Percentiles rank a stretch among this genome's conserved stretches.
Conservation (phyloP, 2,797 vertebrate species). For the Takifugu rubripes region DNA sequence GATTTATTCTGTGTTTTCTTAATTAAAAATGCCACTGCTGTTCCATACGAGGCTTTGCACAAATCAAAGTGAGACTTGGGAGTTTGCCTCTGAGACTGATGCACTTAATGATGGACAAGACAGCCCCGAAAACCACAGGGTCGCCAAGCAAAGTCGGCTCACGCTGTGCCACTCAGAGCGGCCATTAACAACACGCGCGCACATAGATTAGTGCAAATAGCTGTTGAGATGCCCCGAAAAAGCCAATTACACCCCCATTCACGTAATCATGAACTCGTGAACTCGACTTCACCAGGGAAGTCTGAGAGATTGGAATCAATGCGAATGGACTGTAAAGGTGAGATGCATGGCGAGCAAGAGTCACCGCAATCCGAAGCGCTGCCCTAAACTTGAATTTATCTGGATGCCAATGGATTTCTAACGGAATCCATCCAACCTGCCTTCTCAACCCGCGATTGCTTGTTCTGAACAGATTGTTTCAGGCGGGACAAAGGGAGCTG, state of each 20-base stretch:
- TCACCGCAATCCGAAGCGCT: constrained; percentile 53
- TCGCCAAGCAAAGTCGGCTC: constrained; percentile 39
- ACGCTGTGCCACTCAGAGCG: constrained; percentile 54
- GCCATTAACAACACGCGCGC: constrained; percentile 56
- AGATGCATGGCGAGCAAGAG: constrained; percentile 42
- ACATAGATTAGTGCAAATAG: constrained; percentile 69
- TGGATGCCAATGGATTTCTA: constrained; percentile 56
- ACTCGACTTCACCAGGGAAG: constrained; percentile 69
- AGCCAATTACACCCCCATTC: constrained; percentile 72
- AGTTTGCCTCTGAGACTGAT: constrained; percentile 40
- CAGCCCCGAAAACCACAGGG: constrained; percentile 33
- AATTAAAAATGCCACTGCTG: neutral
- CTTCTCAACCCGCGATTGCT: constrained; percentile 34
- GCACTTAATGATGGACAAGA: constrained; percentile 14
- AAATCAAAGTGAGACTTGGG: constrained; percentile 1
- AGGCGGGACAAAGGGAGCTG: constrained; percentile 47
- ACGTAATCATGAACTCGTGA: constrained; percentile 77
- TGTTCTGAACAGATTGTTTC: constrained; percentile 39
- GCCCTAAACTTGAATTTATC: constrained; percentile 69
- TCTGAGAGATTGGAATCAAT: constrained; percentile 72
- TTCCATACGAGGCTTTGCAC: constrained; percentile 28
- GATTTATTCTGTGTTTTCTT: neutral
- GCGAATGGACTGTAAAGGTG: constrained; percentile 50
- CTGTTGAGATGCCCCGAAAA: constrained; percentile 58
- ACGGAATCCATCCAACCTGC: constrained; percentile 48